Base-by-base conservation (phyloP, 2,797 vertebrate genomes). In the Graptemys geographica region DNA sequence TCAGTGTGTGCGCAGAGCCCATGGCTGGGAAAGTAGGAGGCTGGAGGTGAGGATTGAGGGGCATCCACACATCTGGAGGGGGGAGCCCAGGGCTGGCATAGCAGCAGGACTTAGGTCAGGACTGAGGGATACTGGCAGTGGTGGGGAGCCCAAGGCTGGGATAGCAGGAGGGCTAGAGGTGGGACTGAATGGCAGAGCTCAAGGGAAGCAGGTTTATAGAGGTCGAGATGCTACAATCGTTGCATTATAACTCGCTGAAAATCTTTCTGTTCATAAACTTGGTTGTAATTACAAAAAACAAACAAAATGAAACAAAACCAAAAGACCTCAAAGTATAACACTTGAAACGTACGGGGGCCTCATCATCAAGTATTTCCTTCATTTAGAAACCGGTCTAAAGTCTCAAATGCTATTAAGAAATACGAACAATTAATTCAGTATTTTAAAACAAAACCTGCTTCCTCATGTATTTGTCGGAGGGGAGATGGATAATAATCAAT, bases 171-270 rank as follows among this genome's bases (percentile, higher is more conserved):
- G 12, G 15, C 59, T 69, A 10, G 8, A 37, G n/a, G 8, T 41
- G 72, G 1, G 27, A 8, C 51, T 2, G 47, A 13, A 2, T 0
- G 25, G 25, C 4, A 12, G 41, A 62, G 9, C 37, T 23, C 11
- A 27, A 41, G 47, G 81, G 47, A 11, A 47, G 13, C 74, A 1
- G 49, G 6, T 13, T n/a, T 19, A 15, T 1, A 47, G 33, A 49
- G 8, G 47, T 9, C 5, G 76, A 19, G 80, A 37, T 8, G 41
- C 76, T 18, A 0, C 79, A 27, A 1, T 79, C 33, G 33, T 81
- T 1, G 8, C 2, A 0, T 33, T 2, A 16, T 0, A 59, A 1
- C 13, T 41, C n/a, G 23, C n/a, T 69, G 19, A 23, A 37, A 1
- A 6, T 4, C 3, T n/a, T 37, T 47, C 11, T 5, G 2, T n/a